phyloP scores from a whole-genome alignment of 2,888 invertebrate genomes.

The Himalopsyche japonica region DNA sequence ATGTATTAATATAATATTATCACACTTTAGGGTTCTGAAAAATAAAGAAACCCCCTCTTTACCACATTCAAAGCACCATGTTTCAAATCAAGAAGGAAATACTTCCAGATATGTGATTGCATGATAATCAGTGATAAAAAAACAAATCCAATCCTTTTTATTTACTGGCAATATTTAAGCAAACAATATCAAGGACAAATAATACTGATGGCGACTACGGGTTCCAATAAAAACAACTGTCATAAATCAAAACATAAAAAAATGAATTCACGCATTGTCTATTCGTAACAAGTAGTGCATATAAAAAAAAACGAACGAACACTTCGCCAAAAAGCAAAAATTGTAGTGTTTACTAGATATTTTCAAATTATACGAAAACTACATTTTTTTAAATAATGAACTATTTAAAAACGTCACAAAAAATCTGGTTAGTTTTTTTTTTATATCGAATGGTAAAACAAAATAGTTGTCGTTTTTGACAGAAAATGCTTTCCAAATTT shows the following conservation, averaged over 20 bases:
- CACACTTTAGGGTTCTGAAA: constrained; percentile 29
- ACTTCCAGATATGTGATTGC: background rate
- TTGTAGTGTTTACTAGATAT: too few relatives aligned
- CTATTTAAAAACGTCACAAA: too few relatives aligned
- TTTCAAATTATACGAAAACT: too few relatives aligned
- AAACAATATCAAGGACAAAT: background rate
- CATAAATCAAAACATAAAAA: background rate
- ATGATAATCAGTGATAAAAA: background rate
- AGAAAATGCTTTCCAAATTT: background rate
- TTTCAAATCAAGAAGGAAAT: constrained; percentile 28
- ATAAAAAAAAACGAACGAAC: too few relatives aligned
- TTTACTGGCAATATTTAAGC: background rate
- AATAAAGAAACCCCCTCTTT: constrained; percentile 1
- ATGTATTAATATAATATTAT: constrained; percentile 30
- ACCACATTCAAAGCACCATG: constrained; percentile 37
- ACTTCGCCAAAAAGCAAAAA: too few relatives aligned
- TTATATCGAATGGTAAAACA: too few relatives aligned
- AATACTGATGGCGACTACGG: background rate
- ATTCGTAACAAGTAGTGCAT: background rate
- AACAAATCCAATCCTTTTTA: background rate
- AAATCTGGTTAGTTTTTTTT: too few relatives aligned
- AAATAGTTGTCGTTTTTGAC: too few relatives aligned
- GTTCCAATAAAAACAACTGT: background rate
- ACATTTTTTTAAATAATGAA: too few relatives aligned
- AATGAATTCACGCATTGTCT: background rate